These are phyloP conservation scores for Chaunax sp. DNA, from an alignment of 2,797 vertebrate genomes.

Conservation along the genomic window DNA sequence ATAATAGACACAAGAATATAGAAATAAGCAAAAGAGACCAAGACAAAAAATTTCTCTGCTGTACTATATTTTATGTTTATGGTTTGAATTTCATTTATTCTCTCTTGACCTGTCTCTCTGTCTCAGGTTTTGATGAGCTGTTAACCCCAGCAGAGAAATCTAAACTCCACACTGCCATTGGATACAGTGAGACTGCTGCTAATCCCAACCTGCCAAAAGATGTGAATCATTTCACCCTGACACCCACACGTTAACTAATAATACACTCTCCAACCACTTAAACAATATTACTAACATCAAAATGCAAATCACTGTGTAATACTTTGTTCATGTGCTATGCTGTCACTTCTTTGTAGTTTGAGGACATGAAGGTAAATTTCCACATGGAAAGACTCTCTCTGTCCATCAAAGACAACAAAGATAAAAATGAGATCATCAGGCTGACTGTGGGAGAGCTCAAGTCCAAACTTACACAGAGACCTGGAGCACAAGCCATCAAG, in stretches of 20 bases:
- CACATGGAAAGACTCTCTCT: conserved; percentile 90
- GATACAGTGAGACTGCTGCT: conserved; percentile 93
- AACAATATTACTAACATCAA: not conserved
- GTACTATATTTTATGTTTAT: not conserved
- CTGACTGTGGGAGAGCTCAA: conserved; percentile 89
- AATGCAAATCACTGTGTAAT: conserved; percentile 5
- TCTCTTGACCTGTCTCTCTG: not conserved
- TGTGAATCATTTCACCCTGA: conserved; percentile 78
- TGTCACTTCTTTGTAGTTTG: conserved; percentile 86
- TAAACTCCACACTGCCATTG: conserved; percentile 97
- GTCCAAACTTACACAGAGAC: conserved; percentile 89
- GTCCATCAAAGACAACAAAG: conserved; percentile 88
- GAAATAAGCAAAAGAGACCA: not conserved
- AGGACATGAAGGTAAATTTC: conserved; percentile 92
- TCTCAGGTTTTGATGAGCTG: conserved; percentile 89
- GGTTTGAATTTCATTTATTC: not conserved
- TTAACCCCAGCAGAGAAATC: conserved; percentile 92
- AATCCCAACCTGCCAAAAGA: conserved; percentile 96
- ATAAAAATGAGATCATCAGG: conserved; percentile 88
- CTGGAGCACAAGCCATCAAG: conserved; percentile 97
- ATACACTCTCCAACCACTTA: not conserved
- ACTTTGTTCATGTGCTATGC: not conserved
- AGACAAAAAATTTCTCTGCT: not conserved
- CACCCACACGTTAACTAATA: conserved; percentile 2
- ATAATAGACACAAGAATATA: not conserved